These are phyloP conservation scores for Catocala fraxini DNA, from an alignment of 2,888 invertebrate species.

Conservation along the genomic window DNA sequence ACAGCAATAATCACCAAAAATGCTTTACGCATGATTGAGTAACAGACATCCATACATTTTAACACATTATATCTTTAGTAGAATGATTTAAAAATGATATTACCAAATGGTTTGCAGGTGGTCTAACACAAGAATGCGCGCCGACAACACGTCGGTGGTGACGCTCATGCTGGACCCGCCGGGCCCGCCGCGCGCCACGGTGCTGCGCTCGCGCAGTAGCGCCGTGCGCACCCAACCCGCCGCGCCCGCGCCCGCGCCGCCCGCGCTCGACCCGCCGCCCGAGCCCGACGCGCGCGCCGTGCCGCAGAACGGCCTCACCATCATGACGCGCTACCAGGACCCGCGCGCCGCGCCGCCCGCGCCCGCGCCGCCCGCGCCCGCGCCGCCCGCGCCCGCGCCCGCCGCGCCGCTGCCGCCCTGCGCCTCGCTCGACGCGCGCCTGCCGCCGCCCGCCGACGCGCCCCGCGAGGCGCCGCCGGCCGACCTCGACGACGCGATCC, in stretches of 20 bases:
- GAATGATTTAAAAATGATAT: too few species aligned
- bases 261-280: slow-evolving; percentile 26
- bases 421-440: slow-evolving; percentile 70
- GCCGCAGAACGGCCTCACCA: slow-evolving; percentile 81
- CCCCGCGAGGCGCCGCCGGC: slow-evolving; percentile 44
- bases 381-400: slow-evolving; percentile 53
- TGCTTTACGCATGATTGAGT: too few species aligned
- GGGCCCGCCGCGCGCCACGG: slow-evolving; percentile 92
- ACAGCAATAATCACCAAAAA: too few species aligned
- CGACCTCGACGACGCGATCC: slow-evolving; percentile 64
- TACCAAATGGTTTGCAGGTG: slow-evolving; percentile 84
- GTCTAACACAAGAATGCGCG: slow-evolving; percentile 94
- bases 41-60: too few species aligned
- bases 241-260: slow-evolving; percentile 27
- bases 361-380: slow-evolving; percentile 60
- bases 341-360: slow-evolving; percentile 63
- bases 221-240: slow-evolving; percentile 47
- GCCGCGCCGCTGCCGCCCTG: slow-evolving; percentile 70
- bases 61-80: too few species aligned
- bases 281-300: slow-evolving; percentile 52
- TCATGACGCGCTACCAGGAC: slow-evolving; percentile 83
- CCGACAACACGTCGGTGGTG: slow-evolving; percentile 98
- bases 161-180: slow-evolving; percentile 96
- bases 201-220: slow-evolving; percentile 78
- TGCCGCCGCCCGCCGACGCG: slow-evolving; percentile 44